phyloP scores from a whole-genome alignment of 2,113 vertebrate species.

The Zosterops borbonicus region DNA sequence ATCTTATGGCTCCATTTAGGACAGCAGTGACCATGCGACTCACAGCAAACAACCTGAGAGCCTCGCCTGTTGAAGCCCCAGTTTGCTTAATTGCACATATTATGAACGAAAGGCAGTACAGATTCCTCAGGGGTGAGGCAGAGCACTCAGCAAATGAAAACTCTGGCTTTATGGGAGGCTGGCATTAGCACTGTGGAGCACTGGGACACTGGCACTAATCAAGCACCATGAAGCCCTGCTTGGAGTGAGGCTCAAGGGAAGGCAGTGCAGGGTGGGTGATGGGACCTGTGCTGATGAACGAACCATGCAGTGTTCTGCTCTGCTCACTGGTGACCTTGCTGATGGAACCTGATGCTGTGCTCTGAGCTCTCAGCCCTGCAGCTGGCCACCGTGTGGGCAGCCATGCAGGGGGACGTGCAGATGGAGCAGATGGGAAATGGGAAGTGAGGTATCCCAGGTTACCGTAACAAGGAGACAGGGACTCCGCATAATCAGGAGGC shows the following conservation, averaged over 20 bases:
- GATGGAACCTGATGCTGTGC: too few relatives aligned
- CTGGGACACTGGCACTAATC: accelerated
- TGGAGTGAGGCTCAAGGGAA: background rate
- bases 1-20: background rate
- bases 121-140: background rate
- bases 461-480: background rate
- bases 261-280: accelerated
- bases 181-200: accelerated
- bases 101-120: accelerated
- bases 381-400: accelerated
- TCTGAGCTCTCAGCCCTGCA: accelerated
- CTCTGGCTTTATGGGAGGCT: background rate
- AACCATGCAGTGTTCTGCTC: accelerated
- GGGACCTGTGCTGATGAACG: accelerated
- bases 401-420: accelerated
- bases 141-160: background rate
- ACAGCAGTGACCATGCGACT: background rate
- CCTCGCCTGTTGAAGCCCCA: background rate
- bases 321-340: accelerated
- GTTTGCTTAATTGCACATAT: background rate
- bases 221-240: accelerated
- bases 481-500: accelerated
- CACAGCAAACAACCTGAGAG: background rate
- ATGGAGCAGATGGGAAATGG: accelerated
- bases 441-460: background rate